Evolutionary conservation across 2,888 invertebrate genomes (phyloP), one percentile per base, ranked within the genome.

Genomic region (Galeruca laticollis): DNA sequence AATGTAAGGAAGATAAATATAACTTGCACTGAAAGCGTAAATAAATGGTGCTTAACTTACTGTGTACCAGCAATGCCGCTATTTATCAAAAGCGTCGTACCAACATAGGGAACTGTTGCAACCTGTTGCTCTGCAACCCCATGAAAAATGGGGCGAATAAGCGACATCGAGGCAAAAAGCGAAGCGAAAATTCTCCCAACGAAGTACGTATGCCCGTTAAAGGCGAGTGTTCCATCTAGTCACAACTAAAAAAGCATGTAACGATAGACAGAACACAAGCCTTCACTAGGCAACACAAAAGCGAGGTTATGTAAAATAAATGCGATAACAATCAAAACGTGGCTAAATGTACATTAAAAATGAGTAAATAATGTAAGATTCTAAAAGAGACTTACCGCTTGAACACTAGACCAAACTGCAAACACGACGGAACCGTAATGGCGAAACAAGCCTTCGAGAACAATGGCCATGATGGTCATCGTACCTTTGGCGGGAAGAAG

Each of bases 151-250:
- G 60, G 61, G 61, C 70, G 43, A 31, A 26, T 11, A 35, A 59
- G 57, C 35, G 57, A 57, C 62, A 57, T 43, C 51, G 47, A 54
- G 15, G 26, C 18, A 35, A 51, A 61, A 70, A 70, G 70, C 70
- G 33, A 59, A 43, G 49, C 65, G 60, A 31, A 60, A 60, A 52
- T 35, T 43, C 40, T 47, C 40, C 26, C 62, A 71, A 68, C 67
- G 75, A 49, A 56, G 80, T 75, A 63, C 73, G 65, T 68, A 69
- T 80, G 76, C 77, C 72, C 75, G 81, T 84, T 83, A 78, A 73
- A 83, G 81, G 84, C 85, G 85, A 84, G 84, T 85, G 84, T 84
- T 83, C 82, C 79, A 84, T 85, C 85, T 85, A 85, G 85, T 85
- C 85, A 85, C 84, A 83, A 76, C 64, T 54, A 71, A 49, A 72